phyloP scores from a whole-genome alignment of 1,140 invertebrate genomes.

The Bombus affinis region DNA sequence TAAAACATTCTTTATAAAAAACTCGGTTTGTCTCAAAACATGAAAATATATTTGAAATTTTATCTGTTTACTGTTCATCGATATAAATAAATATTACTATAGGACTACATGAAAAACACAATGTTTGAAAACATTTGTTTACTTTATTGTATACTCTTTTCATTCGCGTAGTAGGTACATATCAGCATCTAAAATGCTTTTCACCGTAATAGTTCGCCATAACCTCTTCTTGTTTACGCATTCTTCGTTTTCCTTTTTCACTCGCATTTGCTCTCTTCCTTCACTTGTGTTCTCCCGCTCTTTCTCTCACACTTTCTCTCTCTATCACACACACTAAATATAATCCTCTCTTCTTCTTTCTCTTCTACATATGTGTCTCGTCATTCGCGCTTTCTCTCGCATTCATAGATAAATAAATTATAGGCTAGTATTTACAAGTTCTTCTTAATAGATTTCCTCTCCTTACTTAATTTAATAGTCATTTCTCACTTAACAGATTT shows the following conservation, averaged over 20 bases:
- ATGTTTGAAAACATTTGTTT: conserved; percentile 78
- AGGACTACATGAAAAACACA: background rate
- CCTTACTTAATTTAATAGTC: conserved; percentile 66
- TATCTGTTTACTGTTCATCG: background rate
- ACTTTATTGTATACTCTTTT: conserved; percentile 79
- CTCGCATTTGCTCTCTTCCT: conserved; percentile 47
- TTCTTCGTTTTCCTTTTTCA: conserved; percentile 51
- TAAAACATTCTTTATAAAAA: background rate
- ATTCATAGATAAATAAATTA: conserved; percentile 76
- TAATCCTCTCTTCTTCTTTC: background rate
- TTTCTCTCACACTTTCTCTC: conserved; percentile 54
- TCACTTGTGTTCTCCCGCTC: conserved; percentile 47
- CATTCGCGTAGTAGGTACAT: conserved; percentile 73
- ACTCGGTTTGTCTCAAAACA: background rate
- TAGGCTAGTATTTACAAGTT: conserved; percentile 74
- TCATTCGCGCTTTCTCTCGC: conserved; percentile 54
- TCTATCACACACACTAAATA: conserved; percentile 31
- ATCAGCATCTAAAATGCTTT: conserved; percentile 74
- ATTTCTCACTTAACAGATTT: conserved; percentile 76
- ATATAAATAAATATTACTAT: no score
- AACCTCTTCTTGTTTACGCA: conserved; percentile 27
- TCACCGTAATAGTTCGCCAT: conserved; percentile 57
- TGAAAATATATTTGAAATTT: background rate
- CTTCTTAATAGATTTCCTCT: conserved; percentile 64
- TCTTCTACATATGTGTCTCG: background rate